Conservation (phyloP, 2,113 vertebrate species). For the Vidua chalybeata region DNA sequence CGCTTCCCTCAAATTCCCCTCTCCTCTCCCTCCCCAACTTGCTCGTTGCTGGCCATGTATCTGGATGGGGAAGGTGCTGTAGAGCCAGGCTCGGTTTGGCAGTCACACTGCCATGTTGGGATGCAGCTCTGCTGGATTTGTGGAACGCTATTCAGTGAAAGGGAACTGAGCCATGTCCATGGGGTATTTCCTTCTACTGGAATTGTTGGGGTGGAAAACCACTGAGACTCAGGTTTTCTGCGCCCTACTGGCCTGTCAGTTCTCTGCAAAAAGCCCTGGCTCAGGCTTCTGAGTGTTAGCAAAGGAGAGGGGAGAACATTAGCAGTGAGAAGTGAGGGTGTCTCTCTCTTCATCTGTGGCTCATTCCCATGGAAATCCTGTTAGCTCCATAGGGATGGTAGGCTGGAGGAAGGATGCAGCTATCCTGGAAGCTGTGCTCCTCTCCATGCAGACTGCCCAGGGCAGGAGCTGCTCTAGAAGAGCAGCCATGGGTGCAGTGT, state of each 20-base stretch:
- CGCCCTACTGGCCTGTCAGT: not conserved
- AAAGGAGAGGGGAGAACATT: not conserved
- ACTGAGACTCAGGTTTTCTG: not conserved
- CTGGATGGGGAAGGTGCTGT: not conserved
- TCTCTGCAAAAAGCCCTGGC: not conserved
- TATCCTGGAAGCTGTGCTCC: not conserved
- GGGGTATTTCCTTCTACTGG: not conserved
- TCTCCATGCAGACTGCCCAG: not conserved
- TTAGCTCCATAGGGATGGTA: not conserved
- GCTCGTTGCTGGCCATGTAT: fast-evolving
- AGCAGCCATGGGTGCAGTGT: not conserved
- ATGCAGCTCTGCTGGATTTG: not conserved
- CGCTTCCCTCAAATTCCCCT: fast-evolving
- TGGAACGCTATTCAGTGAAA: not conserved
- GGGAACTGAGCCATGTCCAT: not conserved
- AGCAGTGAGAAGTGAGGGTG: not conserved
- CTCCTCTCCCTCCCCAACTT: not conserved
- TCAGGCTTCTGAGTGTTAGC: not conserved
- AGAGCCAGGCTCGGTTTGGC: not conserved
- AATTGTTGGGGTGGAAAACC: not conserved
- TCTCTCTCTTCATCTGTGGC: not conserved
- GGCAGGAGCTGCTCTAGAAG: not conserved
- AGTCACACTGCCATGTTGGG: not conserved
- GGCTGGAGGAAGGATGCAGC: not conserved
- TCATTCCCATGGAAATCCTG: not conserved